Conservation (phyloP, 1,140 invertebrate species). For the Pollicipes pollicipes region DNA sequence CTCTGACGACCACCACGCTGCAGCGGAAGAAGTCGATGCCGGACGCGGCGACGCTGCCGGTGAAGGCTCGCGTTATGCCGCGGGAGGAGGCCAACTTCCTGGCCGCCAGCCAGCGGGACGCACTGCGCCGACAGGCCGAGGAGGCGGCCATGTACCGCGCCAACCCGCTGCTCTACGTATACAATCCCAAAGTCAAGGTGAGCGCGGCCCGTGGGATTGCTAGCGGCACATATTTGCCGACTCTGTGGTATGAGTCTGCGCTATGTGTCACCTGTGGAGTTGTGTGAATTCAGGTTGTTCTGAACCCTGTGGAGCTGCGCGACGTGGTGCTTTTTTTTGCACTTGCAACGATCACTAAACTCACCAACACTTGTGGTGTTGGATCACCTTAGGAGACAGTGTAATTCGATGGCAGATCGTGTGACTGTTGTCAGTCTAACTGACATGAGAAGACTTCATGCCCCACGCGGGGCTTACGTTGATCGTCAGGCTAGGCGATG, state of each 20-base stretch:
- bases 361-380: no score
- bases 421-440: no score
- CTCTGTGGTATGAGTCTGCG: neutral
- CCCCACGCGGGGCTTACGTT: no score
- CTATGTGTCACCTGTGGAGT: conserved; percentile 4
- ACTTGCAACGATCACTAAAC: no score
- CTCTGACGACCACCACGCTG: conserved; percentile 39
- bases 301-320: no score
- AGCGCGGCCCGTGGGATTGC: conserved; percentile 23
- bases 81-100: conserved; percentile 86
- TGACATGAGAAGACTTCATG: no score
- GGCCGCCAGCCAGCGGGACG: conserved; percentile 79
- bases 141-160: conserved; percentile 76
- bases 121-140: conserved; percentile 73
- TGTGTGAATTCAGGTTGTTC: no score
- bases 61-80: conserved; percentile 58
- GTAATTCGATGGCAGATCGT: no score
- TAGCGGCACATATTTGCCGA: neutral
- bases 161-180: conserved; percentile 82
- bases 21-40: conserved; percentile 89
- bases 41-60: conserved; percentile 64
- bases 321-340: no score
- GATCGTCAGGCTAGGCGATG: no score
- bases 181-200: conserved; percentile 94
- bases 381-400: no score